Evolutionary conservation across 2,797 vertebrate genomes (phyloP).

Genomic region (Malurus leucopterus): DNA sequence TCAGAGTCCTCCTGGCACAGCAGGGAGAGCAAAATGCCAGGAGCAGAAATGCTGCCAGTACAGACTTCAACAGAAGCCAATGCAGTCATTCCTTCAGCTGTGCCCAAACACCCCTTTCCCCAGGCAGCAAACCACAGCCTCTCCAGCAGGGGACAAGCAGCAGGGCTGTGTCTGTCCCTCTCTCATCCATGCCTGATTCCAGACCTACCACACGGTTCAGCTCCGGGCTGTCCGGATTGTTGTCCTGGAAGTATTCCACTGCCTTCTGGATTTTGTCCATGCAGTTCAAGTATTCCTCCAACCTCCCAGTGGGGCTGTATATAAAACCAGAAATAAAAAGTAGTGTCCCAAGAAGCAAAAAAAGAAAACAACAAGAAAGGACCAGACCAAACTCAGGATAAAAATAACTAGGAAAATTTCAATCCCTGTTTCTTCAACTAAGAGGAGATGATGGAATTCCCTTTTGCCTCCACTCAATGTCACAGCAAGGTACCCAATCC

Average conservation of each 20-base stretch:
- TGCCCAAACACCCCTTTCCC: not conserved
- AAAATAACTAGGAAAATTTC: not conserved
- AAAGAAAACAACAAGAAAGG: not conserved
- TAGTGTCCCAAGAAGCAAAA: not conserved
- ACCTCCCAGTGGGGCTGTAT: slow-evolving; percentile 85
- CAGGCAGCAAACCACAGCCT: not conserved
- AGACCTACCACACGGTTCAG: slow-evolving; percentile 92
- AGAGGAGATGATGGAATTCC: not conserved
- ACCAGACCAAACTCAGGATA: not conserved
- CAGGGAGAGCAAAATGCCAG: not conserved
- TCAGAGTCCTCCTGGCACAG: not conserved
- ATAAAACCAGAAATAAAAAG: not conserved
- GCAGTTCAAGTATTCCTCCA: slow-evolving; percentile 91
- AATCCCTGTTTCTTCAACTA: not conserved
- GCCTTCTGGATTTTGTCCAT: slow-evolving; percentile 97
- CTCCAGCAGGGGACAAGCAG: not conserved
- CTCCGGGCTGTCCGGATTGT: slow-evolving; percentile 94
- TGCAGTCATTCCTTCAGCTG: not conserved
- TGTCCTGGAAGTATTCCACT: slow-evolving; percentile 97
- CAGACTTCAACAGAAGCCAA: not conserved
- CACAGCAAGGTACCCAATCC: not conserved
- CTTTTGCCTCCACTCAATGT: not conserved
- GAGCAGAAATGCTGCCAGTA: not conserved
- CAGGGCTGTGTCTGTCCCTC: not conserved
- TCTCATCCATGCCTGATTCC: not conserved